A percentile compares a stretch with the other conserved stretches of the same genome.
Evolutionary conservation across 2,113 vertebrate species (phyloP).

Genomic region (Amia ocellicauda): DNA sequence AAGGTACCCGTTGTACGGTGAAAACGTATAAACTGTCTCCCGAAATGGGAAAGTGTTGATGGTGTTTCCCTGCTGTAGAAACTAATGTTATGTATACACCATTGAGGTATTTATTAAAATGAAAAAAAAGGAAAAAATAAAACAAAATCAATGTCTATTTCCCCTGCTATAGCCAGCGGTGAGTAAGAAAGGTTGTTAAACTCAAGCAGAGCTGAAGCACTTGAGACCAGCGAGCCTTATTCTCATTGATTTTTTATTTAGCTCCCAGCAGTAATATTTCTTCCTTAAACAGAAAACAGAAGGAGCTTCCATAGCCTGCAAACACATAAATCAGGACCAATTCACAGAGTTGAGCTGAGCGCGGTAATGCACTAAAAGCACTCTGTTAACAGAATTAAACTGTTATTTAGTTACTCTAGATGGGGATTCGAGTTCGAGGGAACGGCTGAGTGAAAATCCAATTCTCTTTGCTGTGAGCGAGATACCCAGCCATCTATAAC

Average conservation of each 20-base stretch:
- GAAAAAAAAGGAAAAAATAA: too few species aligned
- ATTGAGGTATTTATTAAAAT: slow-evolving; percentile 61
- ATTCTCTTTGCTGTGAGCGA: background rate
- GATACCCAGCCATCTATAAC: background rate
- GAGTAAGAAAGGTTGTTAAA: slow-evolving; percentile 54
- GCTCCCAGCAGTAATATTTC: slow-evolving; percentile 55
- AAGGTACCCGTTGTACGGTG: too few species aligned
- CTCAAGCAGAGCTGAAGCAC: slow-evolving; percentile 39
- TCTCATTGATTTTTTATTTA: slow-evolving; percentile 58
- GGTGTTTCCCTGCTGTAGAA: too few species aligned
- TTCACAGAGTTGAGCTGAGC: slow-evolving; percentile 22
- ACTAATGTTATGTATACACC: too few species aligned
- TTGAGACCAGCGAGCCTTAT: slow-evolving; percentile 46
- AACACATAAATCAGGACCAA: slow-evolving; percentile 55
- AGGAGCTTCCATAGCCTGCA: slow-evolving; percentile 38
- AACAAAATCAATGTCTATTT: slow-evolving; percentile 60
- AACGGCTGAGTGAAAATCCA: slow-evolving; percentile 16
- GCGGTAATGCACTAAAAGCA: slow-evolving; percentile 10
- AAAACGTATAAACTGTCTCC: too few species aligned
- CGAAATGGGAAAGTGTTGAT: too few species aligned
- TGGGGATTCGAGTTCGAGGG: background rate
- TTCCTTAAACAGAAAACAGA: slow-evolving; percentile 37
- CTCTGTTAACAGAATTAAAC: slow-evolving; percentile 51
- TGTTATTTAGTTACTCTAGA: slow-evolving; percentile 35
- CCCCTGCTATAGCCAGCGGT: slow-evolving; percentile 50